Evolutionary conservation across 2,888 invertebrate species (phyloP), one percentile per base, ranked within the genome.

Genomic region (Pristionchus fissidentatus): DNA sequence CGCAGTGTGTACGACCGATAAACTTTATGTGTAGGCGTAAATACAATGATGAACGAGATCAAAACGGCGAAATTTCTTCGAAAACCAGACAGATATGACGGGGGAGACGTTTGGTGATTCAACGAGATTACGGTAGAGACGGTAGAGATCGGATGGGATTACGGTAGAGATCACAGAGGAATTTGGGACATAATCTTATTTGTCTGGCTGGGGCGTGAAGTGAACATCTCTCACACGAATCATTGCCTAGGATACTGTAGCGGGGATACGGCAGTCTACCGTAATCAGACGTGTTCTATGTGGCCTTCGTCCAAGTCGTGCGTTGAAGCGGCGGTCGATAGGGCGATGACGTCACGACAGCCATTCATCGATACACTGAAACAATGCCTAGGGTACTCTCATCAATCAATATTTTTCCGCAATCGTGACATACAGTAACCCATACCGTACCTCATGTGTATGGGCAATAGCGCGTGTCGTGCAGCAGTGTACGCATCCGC

Each of bases 361-460:
- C 89, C 89, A 66, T 89, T 89, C 88, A 89, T 88, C 22, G 89
- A 89, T 13, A 88, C 89, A 84, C 89, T 89, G 83, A 83, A 88
- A 84, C 26, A n/a, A 75, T 38, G 41, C 7, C 32, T 35, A 66
- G 66, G 7, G 29, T 26, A 15, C n/a, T 57, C 8, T 4, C 22
- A 26, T n/a, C n/a, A 57, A 22, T 57, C n/a, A 4, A 57, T 8
- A 57, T 57, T 8, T 22, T 4, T n/a, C 15, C 7, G 13, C 13
- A 8, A 57, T 57, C 26, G n/a, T n/a, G 22, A 22, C 19, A 57
- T 57, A 2, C 55, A 3, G 22, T 57, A 22, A 55, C 35, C 62
- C 35, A 2, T 70, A 70, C 26, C 43, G 41, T 55, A 88, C 89
- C 89, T 89, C 87, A 86, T 89, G 73, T 88, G 89, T 60, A 89